phyloP scores from a whole-genome alignment of 2,888 invertebrate species.

The Noctua fimbriata region DNA sequence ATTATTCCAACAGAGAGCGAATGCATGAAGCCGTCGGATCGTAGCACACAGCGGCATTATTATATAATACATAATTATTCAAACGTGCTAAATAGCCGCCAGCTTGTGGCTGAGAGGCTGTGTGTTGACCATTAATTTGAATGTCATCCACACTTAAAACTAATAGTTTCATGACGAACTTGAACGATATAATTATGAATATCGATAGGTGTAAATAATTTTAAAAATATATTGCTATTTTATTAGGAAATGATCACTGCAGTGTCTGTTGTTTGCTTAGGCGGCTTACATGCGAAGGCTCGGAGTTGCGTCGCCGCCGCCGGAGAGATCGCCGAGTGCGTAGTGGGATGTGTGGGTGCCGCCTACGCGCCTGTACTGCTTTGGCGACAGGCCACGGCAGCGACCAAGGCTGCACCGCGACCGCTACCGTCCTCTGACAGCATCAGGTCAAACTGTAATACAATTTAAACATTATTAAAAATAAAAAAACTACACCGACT shows the following conservation, averaged over 20 bases:
- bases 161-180: conserved; percentile 25
- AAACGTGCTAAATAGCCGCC: conserved; percentile 49
- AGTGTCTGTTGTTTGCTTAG: conserved; percentile 54
- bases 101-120: conserved; percentile 4
- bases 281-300: conserved; percentile 66
- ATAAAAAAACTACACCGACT: neutral
- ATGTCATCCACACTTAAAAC: conserved; percentile 30
- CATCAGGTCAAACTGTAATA: conserved; percentile 96
- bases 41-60: conserved; percentile 73
- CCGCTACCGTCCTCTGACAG: conserved; percentile 98
- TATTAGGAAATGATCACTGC: conserved; percentile 48
- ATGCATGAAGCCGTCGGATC: conserved; percentile 61
- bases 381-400: conserved; percentile 96
- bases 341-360: conserved; percentile 11
- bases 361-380: conserved; percentile 70
- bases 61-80: conserved; percentile 33
- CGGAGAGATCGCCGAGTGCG: conserved; percentile 69
- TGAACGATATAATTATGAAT: conserved; percentile 27
- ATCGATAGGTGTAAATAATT: conserved; percentile 51
- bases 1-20: conserved; percentile 71
- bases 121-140: conserved; percentile 11
- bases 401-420: conserved; percentile 98
- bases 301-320: conserved; percentile 60
- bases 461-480: conserved; percentile 14
- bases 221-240: conserved; percentile 58